A percentile compares a stretch with the other conserved stretches of the same genome.
These are phyloP conservation scores for Melinaea marsaeus DNA, from an alignment of 2,888 invertebrate species.

Conservation along the genomic window DNA sequence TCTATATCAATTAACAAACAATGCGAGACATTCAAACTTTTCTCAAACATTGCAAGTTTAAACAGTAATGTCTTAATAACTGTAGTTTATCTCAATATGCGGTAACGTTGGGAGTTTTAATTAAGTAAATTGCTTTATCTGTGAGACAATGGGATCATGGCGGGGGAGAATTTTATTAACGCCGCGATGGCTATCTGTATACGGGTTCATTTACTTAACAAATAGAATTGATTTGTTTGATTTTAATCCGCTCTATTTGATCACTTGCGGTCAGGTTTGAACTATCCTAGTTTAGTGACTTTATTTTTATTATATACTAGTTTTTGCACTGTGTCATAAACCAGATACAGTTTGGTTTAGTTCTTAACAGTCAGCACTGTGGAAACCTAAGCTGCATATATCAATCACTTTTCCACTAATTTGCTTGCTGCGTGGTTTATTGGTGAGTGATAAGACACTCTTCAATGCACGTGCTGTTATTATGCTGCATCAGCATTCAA, in stretches of 20 bases:
- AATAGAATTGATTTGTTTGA: conserved; percentile 74
- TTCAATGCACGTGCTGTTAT: conserved; percentile 9
- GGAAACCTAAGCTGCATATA: neutral
- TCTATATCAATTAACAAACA: conserved; percentile 31
- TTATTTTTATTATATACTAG: no score
- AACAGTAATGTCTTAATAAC: conserved; percentile 58
- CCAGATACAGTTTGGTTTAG: no score
- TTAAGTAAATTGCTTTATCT: conserved; percentile 77
- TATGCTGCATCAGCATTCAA: neutral
- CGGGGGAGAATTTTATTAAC: conserved; percentile 66
- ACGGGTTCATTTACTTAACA: conserved; percentile 71
- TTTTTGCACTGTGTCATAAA: no score
- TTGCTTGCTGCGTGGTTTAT: conserved; percentile 8
- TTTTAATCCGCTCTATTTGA: conserved; percentile 49
- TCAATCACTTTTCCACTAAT: conserved; percentile 13
- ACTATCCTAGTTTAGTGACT: neutral
- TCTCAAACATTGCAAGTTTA: conserved; percentile 35
- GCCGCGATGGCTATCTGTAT: conserved; percentile 57
- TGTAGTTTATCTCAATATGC: conserved; percentile 59
- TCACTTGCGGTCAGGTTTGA: conserved; percentile 1
- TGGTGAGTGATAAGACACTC: conserved; percentile 9
- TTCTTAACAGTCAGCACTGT: no score
- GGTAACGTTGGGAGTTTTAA: conserved; percentile 62
- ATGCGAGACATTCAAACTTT: conserved; percentile 28
- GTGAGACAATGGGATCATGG: conserved; percentile 64